A percentile compares a stretch with the other conserved stretches of the same genome.
Conservation (phyloP, 2,888 invertebrate species). For the Drosophila anomalata region DNA sequence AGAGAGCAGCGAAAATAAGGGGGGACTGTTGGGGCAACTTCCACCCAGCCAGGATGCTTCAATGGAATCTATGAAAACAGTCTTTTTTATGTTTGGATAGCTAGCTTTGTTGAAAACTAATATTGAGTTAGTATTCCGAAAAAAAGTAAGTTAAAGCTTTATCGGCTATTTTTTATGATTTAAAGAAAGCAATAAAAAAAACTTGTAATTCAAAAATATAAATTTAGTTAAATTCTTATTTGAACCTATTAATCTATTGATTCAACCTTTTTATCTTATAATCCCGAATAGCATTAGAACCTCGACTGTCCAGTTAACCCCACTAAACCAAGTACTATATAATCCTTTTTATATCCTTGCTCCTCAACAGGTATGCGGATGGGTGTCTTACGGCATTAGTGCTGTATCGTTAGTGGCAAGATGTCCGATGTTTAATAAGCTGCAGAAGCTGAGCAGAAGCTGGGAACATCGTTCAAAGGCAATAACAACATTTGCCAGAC, state of each 20-base stretch:
- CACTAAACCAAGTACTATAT: neutral
- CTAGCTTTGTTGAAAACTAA: neutral
- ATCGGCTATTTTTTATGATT: no score
- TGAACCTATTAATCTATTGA: no score
- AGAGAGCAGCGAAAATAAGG: conserved; percentile 44
- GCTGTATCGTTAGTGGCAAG: conserved; percentile 5
- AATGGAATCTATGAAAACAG: neutral
- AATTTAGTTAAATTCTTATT: neutral
- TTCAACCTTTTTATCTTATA: no score
- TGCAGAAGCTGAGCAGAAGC: conserved; percentile 17
- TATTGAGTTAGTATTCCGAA: neutral
- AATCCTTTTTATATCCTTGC: conserved; percentile 1
- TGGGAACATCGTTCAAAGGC: conserved; percentile 15
- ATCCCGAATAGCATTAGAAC: neutral
- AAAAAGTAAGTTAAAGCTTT: neutral
- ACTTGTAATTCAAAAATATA: neutral
- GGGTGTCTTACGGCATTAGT: neutral
- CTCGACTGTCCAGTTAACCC: neutral
- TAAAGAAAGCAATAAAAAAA: neutral
- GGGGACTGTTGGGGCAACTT: conserved; percentile 9
- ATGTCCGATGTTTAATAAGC: conserved; percentile 24
- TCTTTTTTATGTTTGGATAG: neutral
- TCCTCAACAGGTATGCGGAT: neutral
- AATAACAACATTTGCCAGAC: conserved; percentile 52
- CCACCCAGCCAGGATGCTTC: neutral